Conservation (phyloP, 2,113 vertebrate genomes). For the Lamprotornis superbus region DNA sequence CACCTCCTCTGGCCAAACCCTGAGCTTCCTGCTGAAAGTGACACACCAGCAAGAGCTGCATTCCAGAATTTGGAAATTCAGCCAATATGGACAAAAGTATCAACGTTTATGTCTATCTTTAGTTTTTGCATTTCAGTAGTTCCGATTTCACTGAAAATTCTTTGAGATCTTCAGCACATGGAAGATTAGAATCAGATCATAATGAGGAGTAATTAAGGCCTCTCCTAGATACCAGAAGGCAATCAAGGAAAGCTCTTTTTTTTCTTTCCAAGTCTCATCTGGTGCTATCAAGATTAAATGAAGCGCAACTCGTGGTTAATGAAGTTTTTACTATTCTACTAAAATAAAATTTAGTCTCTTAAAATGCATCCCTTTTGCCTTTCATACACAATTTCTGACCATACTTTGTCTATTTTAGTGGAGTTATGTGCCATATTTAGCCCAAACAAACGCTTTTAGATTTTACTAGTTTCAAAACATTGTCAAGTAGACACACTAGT, state of each 20-base stretch:
- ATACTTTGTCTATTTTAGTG: background rate
- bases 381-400: background rate
- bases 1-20: background rate
- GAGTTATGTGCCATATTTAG: background rate
- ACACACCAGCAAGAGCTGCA: background rate
- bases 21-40: background rate
- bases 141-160: background rate
- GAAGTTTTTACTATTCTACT: background rate
- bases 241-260: background rate
- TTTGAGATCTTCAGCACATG: background rate
- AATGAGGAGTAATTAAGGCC: background rate
- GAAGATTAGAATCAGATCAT: background rate
- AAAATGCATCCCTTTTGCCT: background rate
- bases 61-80: background rate
- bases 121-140: background rate
- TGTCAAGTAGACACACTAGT: background rate
- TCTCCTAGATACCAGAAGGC: background rate
- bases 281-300: background rate
- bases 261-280: background rate
- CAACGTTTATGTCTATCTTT: background rate
- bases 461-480: background rate
- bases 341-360: background rate
- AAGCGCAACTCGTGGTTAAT: background rate
- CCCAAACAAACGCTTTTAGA: background rate
- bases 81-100: background rate